Evolutionary conservation across 2,888 invertebrate genomes (phyloP).

Genomic region (Melipona bicolor): DNA sequence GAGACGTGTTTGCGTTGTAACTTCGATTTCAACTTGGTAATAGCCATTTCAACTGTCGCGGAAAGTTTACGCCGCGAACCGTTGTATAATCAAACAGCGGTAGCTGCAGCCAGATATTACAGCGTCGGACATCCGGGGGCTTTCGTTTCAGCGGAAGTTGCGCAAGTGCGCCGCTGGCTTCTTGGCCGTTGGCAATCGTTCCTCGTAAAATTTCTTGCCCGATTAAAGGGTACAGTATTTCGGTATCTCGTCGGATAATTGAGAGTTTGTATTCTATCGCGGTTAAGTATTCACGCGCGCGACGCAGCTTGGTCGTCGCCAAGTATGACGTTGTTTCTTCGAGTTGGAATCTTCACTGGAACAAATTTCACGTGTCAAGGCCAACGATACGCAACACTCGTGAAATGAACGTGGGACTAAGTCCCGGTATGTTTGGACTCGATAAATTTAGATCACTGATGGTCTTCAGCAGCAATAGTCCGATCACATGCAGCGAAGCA

Average conservation of each 20-base stretch:
- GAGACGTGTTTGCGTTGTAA: conserved; percentile 52
- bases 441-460: conserved; percentile 29
- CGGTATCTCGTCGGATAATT: conserved; percentile 41
- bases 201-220: conserved; percentile 44
- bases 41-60: conserved; percentile 48
- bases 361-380: too few relatives aligned
- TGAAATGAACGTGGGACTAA: too few relatives aligned
- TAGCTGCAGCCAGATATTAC: conserved; percentile 37
- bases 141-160: conserved; percentile 41
- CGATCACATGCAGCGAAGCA: conserved; percentile 33
- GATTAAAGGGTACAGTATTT: conserved; percentile 47
- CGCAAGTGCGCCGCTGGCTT: conserved; percentile 31
- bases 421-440: too few relatives aligned
- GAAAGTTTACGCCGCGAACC: conserved; percentile 43
- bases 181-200: conserved; percentile 45
- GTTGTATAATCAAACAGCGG: conserved; percentile 48
- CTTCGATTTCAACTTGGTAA: conserved; percentile 52
- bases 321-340: conserved; percentile 10
- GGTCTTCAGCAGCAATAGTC: conserved; percentile 40
- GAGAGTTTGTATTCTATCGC: conserved; percentile 37
- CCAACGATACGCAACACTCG: too few relatives aligned
- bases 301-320: neutral
- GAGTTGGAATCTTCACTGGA: too few relatives aligned
- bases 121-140: conserved; percentile 11
- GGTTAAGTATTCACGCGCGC: neutral